A percentile compares a stretch with the other conserved stretches of the same genome.
Evolutionary conservation across 2,797 vertebrate genomes (phyloP).

Genomic region (Sparidentex hasta): DNA sequence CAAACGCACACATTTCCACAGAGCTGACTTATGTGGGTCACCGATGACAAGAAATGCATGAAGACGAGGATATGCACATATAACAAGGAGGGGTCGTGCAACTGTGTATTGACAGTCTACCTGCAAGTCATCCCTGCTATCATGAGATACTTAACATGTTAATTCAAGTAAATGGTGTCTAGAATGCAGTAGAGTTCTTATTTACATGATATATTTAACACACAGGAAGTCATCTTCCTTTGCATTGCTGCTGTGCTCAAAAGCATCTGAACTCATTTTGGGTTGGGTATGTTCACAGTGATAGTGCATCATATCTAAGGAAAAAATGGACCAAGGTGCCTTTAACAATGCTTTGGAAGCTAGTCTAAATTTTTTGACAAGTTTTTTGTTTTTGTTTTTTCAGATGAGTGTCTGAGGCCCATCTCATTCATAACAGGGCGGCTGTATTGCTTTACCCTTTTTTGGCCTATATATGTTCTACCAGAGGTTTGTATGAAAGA

Average conservation of each 20-base stretch:
- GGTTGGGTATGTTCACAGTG: conserved; percentile 27
- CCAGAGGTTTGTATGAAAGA: conserved; percentile 73
- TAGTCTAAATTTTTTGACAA: conserved; percentile 12
- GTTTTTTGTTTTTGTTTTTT: no score
- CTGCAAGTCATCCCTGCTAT: conserved; percentile 24
- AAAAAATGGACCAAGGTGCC: conserved; percentile 28
- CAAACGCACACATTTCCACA: conserved; percentile 30
- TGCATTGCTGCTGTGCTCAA: conserved; percentile 14
- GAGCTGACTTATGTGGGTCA: conserved; percentile 28
- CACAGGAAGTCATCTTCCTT: neutral
- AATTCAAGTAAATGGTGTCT: conserved; percentile 9
- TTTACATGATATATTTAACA: conserved; percentile 15
- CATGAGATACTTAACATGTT: conserved; percentile 9
- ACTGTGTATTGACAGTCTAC: conserved; percentile 35
- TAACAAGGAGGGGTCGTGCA: conserved; percentile 12
- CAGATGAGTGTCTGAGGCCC: conserved; percentile 45
- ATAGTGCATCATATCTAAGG: conserved; percentile 12
- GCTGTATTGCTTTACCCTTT: conserved; percentile 60
- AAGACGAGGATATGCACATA: conserved; percentile 17
- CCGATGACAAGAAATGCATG: conserved; percentile 20
- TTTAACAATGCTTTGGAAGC: neutral
- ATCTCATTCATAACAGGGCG: conserved; percentile 57
- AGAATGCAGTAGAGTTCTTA: conserved; percentile 5
- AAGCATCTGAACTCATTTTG: conserved; percentile 43
- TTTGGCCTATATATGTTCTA: conserved; percentile 63